A percentile compares a stretch with the other conserved stretches of the same genome.
These are phyloP conservation scores for Dasypus novemcinctus DNA, from an alignment of 2,113 vertebrate genomes.

Conservation along the genomic window DNA sequence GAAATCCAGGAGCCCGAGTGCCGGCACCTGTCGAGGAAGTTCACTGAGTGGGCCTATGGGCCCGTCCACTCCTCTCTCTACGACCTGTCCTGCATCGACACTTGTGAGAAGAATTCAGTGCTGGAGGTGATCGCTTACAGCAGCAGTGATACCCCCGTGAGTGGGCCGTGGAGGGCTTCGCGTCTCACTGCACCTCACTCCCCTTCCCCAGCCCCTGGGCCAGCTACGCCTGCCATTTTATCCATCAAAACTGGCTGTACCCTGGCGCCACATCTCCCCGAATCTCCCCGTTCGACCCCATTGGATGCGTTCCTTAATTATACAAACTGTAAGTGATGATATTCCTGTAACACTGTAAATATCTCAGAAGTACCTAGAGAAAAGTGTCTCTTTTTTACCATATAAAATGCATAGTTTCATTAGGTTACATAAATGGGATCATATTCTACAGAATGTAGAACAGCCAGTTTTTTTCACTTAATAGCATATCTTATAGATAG, in stretches of 20 bases:
- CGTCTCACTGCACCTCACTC: too few relatives aligned
- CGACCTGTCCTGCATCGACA: constrained; percentile 93
- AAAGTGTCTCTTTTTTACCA: not conserved
- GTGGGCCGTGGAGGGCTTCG: constrained; percentile 56
- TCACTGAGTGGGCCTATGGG: constrained; percentile 98
- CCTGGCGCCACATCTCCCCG: not conserved
- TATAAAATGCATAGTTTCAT: not conserved
- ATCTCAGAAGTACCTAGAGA: not conserved
- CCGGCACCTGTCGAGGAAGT: constrained; percentile 95
- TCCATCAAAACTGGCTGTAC: not conserved
- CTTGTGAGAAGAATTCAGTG: constrained; percentile 90
- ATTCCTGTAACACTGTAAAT: not conserved
- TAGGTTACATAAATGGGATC: not conserved
- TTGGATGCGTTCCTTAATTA: not conserved
- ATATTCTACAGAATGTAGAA: not conserved
- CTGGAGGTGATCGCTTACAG: constrained; percentile 94
- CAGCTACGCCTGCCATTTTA: not conserved
- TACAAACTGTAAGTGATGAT: not conserved
- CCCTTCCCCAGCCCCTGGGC: not conserved
- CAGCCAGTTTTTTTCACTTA: not conserved
- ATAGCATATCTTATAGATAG: not conserved
- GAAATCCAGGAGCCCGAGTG: constrained; percentile 90
- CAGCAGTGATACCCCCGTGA: constrained; percentile 91
- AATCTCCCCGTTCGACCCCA: not conserved
- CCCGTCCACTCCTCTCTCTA: constrained; percentile 95